Base-by-base conservation (phyloP, 1,140 invertebrate species). In the Coelopa frigida region DNA sequence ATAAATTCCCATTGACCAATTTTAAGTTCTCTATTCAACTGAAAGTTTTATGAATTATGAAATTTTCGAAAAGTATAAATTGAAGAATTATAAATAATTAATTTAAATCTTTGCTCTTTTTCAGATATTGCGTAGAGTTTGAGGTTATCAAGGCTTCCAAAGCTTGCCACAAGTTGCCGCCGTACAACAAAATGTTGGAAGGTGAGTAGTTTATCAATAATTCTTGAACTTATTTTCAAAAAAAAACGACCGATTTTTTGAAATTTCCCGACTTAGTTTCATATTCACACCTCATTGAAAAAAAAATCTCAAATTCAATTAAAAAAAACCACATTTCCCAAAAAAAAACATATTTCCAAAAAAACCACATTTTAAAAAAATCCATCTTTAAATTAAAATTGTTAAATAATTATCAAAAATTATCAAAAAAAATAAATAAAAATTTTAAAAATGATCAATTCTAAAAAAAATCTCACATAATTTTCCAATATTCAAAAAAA, bases 51-150 rank as follows among this genome's bases (percentile, higher is more conserved):
- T n/a, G n/a, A n/a, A n/a, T n/a, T n/a, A n/a, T n/a, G n/a, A n/a
- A n/a, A n/a, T n/a, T n/a, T n/a, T n/a, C n/a, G n/a, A n/a, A n/a
- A n/a, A n/a, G n/a, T n/a, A n/a, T n/a, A n/a, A n/a, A n/a, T n/a
- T n/a, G n/a, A n/a, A n/a, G n/a, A n/a, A n/a, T 29, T 29, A 42
- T 12, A n/a, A 27, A 42, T 1, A 15, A 2, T 44, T 32, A 32
- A 33, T 36, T 35, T 41, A 15, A 39, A 43, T 23, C 11, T 40
- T 35, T 45, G 14, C 41, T 10, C 36, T 31, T 23, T 56, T 82
- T 20, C 78, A 89, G 87, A 59, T 89, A 89, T 63, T 89, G 85
- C 60, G 82, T 88, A 4, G 80, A 86, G 55, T 90, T 87, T 56
- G 82, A 87, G 68, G 79, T 90, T 12, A 74, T 82, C 31, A 89